phyloP scores from a whole-genome alignment of 1,140 invertebrate species.

The Drosophila kurseongensis region DNA sequence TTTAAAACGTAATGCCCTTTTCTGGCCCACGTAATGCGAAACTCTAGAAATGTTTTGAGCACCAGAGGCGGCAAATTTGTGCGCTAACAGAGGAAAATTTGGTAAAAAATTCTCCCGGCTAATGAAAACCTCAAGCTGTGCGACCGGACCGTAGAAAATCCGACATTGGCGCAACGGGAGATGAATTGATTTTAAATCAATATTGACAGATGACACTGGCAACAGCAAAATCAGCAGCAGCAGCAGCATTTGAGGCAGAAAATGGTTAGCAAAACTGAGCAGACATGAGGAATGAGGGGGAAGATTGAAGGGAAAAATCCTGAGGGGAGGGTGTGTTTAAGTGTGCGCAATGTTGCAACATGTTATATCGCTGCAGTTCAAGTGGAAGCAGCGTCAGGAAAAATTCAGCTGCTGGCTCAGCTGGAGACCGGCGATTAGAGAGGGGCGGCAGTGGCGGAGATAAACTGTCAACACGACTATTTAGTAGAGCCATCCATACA shows the following conservation, averaged over 20 bases:
- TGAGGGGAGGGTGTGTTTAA: not conserved
- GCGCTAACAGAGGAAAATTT: conserved; percentile 6
- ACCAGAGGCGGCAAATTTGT: conserved; percentile 1
- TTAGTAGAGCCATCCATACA: conserved; percentile 6
- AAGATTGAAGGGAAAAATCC: conserved; percentile 1
- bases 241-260: conserved; percentile 20
- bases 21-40: not conserved
- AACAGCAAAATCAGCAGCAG: conserved; percentile 18
- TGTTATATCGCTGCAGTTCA: conserved; percentile 18
- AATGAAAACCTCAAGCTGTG: conserved; percentile 78
- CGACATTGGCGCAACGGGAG: conserved; percentile 65
- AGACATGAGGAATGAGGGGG: not conserved
- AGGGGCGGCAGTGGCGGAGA: conserved; percentile 7
- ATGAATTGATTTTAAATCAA: conserved; percentile 83
- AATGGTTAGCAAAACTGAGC: conserved; percentile 14
- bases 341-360: conserved; percentile 30
- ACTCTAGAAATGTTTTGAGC: not conserved
- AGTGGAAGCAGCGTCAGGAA: conserved; percentile 52
- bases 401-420: conserved; percentile 44
- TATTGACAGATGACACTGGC: conserved; percentile 77
- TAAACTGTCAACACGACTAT: conserved; percentile 35
- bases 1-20: not conserved
- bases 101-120: conserved; percentile 34
- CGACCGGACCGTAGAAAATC: conserved; percentile 53
- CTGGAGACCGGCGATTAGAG: conserved; percentile 30